Evolutionary conservation across 2,113 vertebrate genomes (phyloP), one percentile per base, ranked within the genome.

Genomic region (Lonchura striata): DNA sequence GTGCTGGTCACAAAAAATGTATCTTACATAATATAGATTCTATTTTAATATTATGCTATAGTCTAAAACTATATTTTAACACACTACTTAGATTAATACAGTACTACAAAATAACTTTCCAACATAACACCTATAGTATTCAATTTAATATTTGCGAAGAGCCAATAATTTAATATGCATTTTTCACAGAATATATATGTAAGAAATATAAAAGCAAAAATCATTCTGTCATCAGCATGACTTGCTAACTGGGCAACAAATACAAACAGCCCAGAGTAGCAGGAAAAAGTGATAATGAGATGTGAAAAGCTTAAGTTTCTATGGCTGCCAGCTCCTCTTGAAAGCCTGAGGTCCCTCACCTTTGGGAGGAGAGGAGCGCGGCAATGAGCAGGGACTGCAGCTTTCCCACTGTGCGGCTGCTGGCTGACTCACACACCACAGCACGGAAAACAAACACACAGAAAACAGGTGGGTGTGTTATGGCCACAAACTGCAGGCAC

Each of bases 391-490:
- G 31, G 30, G 49, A 3, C 15, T n/a, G 69, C 50, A 47, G 17
- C 28, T 79, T 56, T 72, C 61, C 75, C 5, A 1, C 22, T 10
- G 22, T 31, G 3, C 4, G 0, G 10, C 53, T 2, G 0, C 64
- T 6, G 10, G 33, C 17, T 44, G 75, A 25, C 59, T 64, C 71
- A 28, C 0, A 24, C 44, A n/a, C 8, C 24, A 8, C 66, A n/a
- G 68, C 61, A 47, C 1, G 1, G 41, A 39, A 56, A 81, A 46
- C 11, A 77, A 35, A 20, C 3, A 1, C 66, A 12, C 7, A 17
- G 46, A 49, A 41, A 72, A 57, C 50, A 69, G 28, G 41, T 12
- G 5, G 33, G 33, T 1, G 1, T n/a, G 35, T 24, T n/a, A 15
- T 2, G 17, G 42, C 53, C 37, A 65, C 60, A 68, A 47, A 44